Evolutionary conservation across 2,113 vertebrate species (phyloP).

Genomic region (crab-eating macaque (Macaca fascicularis)): DNA sequence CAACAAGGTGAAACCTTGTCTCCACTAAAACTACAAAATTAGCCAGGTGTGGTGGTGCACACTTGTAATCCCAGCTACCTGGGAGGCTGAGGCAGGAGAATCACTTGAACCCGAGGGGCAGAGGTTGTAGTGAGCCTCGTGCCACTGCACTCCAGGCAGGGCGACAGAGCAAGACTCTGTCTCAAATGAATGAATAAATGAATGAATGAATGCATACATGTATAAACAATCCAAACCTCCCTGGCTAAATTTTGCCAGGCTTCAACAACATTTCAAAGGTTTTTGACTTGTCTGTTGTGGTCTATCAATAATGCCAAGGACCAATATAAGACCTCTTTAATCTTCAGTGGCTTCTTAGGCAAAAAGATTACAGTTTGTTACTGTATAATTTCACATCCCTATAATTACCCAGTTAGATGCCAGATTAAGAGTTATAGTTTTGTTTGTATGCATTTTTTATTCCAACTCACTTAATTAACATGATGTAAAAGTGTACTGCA

Average conservation of each 20-base stretch:
- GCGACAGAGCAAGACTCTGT: too few relatives aligned
- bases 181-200: too few relatives aligned
- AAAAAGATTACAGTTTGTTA: background rate
- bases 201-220: too few relatives aligned
- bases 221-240: background rate
- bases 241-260: background rate
- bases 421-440: background rate
- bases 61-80: too few relatives aligned
- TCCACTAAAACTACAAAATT: too few relatives aligned
- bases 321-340: background rate
- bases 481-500: background rate
- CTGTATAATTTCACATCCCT: background rate
- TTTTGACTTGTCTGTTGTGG: background rate
- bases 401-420: slow-evolving; percentile 3
- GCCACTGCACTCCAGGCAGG: too few relatives aligned
- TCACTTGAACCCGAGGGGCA: too few relatives aligned
- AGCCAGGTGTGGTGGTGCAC: too few relatives aligned
- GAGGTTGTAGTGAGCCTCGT: too few relatives aligned
- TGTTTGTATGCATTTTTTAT: slow-evolving; percentile 6
- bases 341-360: slow-evolving; percentile 30
- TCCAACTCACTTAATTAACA: slow-evolving; percentile 40
- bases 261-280: background rate
- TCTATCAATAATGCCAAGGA: background rate
- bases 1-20: too few relatives aligned
- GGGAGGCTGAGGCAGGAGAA: too few relatives aligned